These are phyloP conservation scores for Incurvaria masculella DNA, from an alignment of 2,888 invertebrate genomes.

Conservation along the genomic window DNA sequence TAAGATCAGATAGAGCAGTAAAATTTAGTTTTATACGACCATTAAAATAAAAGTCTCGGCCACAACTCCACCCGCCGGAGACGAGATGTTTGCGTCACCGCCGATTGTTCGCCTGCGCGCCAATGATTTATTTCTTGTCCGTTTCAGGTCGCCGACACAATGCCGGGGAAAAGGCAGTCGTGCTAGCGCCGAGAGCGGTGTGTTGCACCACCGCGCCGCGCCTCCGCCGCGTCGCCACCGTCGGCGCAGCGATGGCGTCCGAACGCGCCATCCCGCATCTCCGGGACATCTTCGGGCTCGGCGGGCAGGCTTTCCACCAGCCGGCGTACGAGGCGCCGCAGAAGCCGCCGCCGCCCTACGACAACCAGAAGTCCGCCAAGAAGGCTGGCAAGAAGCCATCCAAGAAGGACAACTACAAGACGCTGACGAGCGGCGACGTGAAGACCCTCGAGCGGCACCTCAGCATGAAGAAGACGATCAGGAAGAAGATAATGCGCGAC, in stretches of 20 bases:
- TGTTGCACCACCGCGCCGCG: background rate
- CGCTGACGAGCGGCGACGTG: constrained; percentile 63
- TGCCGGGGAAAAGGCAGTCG: background rate
- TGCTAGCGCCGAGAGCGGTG: background rate
- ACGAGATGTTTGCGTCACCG: background rate
- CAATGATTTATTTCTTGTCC: background rate
- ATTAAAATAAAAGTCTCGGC: background rate
- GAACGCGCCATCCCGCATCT: constrained; percentile 75
- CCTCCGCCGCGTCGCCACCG: constrained; percentile 2
- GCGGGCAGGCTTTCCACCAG: constrained; percentile 46
- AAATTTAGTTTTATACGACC: background rate
- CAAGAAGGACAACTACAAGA: constrained; percentile 67
- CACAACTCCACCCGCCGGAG: too few species aligned
- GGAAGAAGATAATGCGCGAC: constrained; percentile 83
- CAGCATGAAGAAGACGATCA: constrained; percentile 84
- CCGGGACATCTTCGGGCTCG: constrained; percentile 69
- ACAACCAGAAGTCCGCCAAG: constrained; percentile 53
- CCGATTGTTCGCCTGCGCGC: background rate
- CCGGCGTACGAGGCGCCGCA: constrained; percentile 32
- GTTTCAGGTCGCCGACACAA: constrained; percentile 2
- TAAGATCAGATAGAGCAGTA: background rate
- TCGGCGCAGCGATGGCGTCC: constrained; percentile 58
- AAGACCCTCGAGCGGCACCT: constrained; percentile 76
- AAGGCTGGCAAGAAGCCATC: constrained; percentile 53
- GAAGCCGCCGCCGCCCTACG: constrained; percentile 20